Conservation (phyloP, 2,888 invertebrate species). For the Polyploca ridens region DNA sequence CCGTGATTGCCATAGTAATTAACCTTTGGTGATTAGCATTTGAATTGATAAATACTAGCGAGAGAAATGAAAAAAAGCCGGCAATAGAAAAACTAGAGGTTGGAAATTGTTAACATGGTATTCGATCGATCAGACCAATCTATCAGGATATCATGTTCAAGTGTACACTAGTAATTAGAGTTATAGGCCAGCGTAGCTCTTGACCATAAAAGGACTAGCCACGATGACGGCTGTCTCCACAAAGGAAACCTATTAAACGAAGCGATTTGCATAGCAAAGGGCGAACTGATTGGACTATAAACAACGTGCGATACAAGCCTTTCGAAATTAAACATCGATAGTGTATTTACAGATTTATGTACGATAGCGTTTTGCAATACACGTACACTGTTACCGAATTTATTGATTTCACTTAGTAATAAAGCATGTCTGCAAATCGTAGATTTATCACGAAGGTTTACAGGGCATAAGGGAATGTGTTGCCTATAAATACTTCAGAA, state of each 20-base stretch:
- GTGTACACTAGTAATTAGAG: constrained; percentile 30
- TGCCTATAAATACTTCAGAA: constrained; percentile 12
- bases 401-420: constrained; percentile 8
- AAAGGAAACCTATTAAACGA: constrained; percentile 34
- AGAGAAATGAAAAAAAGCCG: neutral
- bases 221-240: constrained; percentile 19
- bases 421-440: constrained; percentile 8
- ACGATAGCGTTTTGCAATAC: constrained; percentile 4
- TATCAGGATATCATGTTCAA: neutral
- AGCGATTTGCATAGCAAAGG: constrained; percentile 53
- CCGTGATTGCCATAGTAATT: neutral
- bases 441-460: constrained; percentile 13
- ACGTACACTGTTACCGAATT: constrained; percentile 1
- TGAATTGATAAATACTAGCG: neutral
- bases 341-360: constrained; percentile 10
- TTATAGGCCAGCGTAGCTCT: constrained; percentile 18
- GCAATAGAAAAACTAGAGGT: neutral
- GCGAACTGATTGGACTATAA: constrained; percentile 48
- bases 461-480: constrained; percentile 8
- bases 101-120: neutral
- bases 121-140: neutral
- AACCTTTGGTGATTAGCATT: neutral
- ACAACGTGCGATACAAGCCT: constrained; percentile 23
- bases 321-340: constrained; percentile 19
- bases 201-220: constrained; percentile 14